Conservation (phyloP, 1,140 invertebrate species). For the Procambarus clarkii region DNA sequence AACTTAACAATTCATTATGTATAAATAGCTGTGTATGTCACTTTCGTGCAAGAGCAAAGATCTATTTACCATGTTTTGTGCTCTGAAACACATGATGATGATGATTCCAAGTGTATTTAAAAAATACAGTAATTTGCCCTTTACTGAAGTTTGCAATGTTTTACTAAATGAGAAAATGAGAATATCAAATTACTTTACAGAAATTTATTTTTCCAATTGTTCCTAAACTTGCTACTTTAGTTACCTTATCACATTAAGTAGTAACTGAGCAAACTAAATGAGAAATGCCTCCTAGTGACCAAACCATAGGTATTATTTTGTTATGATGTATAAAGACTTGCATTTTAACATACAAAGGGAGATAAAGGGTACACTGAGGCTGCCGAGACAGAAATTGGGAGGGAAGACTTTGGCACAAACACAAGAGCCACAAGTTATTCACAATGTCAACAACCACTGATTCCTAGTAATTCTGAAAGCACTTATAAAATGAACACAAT, state of each 20-base stretch:
- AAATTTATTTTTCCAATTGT: background rate
- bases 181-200: background rate
- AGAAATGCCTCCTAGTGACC: conserved; percentile 24
- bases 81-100: background rate
- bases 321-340: conserved; percentile 8
- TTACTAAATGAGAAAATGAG: background rate
- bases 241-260: conserved; percentile 37
- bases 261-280: conserved; percentile 22
- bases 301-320: conserved; percentile 20
- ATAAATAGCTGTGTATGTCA: background rate
- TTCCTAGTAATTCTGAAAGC: conserved; percentile 40
- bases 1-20: background rate
- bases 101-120: background rate
- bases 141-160: background rate
- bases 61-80: conserved; percentile 9
- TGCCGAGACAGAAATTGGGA: background rate
- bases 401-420: conserved; percentile 59
- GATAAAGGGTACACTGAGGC: background rate
- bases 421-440: conserved; percentile 31
- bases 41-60: conserved; percentile 15
- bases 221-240: background rate
- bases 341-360: background rate
- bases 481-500: conserved; percentile 59
- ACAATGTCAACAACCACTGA: conserved; percentile 37
- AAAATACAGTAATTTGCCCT: background rate